Evolutionary conservation across 2,797 vertebrate genomes (phyloP), one percentile per base, ranked within the genome.

Genomic region (Hydrolagus colliei): DNA sequence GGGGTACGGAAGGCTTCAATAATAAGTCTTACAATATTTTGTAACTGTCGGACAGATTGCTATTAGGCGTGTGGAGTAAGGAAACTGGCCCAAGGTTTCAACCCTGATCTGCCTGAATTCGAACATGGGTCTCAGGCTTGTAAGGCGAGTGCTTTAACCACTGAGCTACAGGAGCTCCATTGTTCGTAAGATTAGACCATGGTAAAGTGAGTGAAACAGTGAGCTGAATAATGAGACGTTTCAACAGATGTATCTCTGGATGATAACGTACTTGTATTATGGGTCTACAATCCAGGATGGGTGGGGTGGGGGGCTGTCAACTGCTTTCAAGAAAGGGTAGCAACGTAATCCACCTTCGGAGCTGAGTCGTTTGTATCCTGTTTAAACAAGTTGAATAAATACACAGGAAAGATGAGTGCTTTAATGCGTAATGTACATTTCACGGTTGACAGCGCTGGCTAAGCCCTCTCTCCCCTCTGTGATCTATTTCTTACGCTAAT

Each of bases 301-400:
- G 27, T 27, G 27, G 27, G 27, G 27, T 27, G 27, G n/a, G 32
- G 61, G 2, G 32, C 1, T 65, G 14, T 3, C 8, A 79, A 78
- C 22, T 67, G 63, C 78, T 22, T 14, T 65, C 13, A 22, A 27
- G 61, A 14, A 63, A 71, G 18, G 63, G 32, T 32, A 20, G 27
- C n/a, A 22, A 84, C 65, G 3, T n/a, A 71, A 52, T 18, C 79
- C 41, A 68, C 9, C 5, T 71, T 41, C n/a, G 20, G 9, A 68
- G 32, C n/a, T 67, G 68, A 67, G 14, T 35, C 35, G 41, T 65
- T 52, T 12, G 41, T 67, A 67, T 68, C 4, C 8, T 71, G 65
- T 35, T 41, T 35, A 84, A 84, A 84, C n/a, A 35, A 61, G 32
- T 41, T 68, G 68, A 52, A 84, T 35, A 35, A 84, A 41, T 84